phyloP scores from a whole-genome alignment of 2,888 invertebrate species.

The Mechanitis mazaeus region DNA sequence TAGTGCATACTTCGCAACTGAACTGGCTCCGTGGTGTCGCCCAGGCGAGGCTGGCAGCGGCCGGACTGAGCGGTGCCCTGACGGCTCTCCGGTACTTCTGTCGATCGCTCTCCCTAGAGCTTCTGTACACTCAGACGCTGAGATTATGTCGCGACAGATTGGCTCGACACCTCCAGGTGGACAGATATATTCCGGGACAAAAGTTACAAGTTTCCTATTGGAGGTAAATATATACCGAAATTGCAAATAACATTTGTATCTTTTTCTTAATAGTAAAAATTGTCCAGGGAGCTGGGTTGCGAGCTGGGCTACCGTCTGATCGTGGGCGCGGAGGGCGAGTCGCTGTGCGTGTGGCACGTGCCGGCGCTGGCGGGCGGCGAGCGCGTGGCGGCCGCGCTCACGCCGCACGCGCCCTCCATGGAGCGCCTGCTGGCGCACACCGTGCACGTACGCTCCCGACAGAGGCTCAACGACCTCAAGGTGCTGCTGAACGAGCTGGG shows the following conservation, averaged over 20 bases:
- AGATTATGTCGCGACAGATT: slow-evolving; percentile 91
- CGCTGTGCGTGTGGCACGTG: slow-evolving; percentile 77
- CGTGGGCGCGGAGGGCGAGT: slow-evolving; percentile 86
- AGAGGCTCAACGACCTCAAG: slow-evolving; percentile 88
- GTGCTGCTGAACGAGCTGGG: slow-evolving; percentile 83
- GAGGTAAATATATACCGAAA: slow-evolving; percentile 75
- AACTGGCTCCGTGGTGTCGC: slow-evolving; percentile 96
- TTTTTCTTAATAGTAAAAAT: background rate
- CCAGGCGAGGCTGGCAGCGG: slow-evolving; percentile 89
- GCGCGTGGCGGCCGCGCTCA: slow-evolving; percentile 82
- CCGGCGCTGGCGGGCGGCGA: slow-evolving; percentile 75
- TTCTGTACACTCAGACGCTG: slow-evolving; percentile 91
- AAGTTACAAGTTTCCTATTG: slow-evolving; percentile 96
- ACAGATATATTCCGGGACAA: slow-evolving; percentile 92
- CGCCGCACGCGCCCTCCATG: slow-evolving; percentile 95
- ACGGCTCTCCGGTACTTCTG: slow-evolving; percentile 91
- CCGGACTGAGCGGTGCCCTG: slow-evolving; percentile 83
- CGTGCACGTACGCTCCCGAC: slow-evolving; percentile 93
- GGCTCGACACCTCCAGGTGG: slow-evolving; percentile 91
- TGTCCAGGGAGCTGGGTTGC: slow-evolving; percentile 82
- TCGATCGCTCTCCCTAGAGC: slow-evolving; percentile 94
- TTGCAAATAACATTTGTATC: slow-evolving; percentile 18
- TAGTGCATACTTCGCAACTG: slow-evolving; percentile 96
- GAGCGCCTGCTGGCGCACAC: slow-evolving; percentile 96
- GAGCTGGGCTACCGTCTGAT: slow-evolving; percentile 92